phyloP scores from a whole-genome alignment of 2,888 invertebrate genomes.

The Catocala fraxini region DNA sequence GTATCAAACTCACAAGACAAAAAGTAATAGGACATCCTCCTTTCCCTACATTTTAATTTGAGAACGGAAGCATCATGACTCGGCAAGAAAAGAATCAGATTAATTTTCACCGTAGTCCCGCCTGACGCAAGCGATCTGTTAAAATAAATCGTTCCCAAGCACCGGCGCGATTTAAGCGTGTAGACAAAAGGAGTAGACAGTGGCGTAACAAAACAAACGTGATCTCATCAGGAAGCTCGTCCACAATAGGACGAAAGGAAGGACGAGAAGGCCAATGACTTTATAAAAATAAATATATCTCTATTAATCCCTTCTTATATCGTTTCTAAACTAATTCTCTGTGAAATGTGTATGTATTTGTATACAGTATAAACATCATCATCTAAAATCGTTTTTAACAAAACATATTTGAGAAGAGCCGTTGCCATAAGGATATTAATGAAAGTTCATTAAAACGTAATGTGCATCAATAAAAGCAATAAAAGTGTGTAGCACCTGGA shows the following conservation, averaged over 20 bases:
- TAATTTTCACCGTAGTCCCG: slow-evolving; percentile 74
- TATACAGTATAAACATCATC: too few relatives aligned
- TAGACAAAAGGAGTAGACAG: slow-evolving; percentile 68
- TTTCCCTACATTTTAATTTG: slow-evolving; percentile 77
- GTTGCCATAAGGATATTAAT: slow-evolving; percentile 39
- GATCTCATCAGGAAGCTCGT: slow-evolving; percentile 76
- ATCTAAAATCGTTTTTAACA: background rate
- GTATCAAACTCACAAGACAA: slow-evolving; percentile 61
- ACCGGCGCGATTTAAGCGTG: slow-evolving; percentile 59
- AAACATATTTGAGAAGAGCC: slow-evolving; percentile 13
- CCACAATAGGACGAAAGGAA: slow-evolving; percentile 67
- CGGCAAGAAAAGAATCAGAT: slow-evolving; percentile 78
- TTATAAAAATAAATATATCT: slow-evolving; percentile 64
- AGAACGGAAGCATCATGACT: slow-evolving; percentile 85
- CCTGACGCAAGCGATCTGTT: slow-evolving; percentile 59
- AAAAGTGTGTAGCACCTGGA: slow-evolving; percentile 74
- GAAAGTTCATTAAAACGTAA: slow-evolving; percentile 51
- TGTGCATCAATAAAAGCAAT: slow-evolving; percentile 60
- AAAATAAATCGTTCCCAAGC: slow-evolving; percentile 74
- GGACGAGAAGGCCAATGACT: slow-evolving; percentile 71
- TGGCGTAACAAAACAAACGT: slow-evolving; percentile 69
- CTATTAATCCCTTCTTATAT: slow-evolving; percentile 34
- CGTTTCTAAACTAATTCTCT: slow-evolving; percentile 24
- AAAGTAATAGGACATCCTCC: slow-evolving; percentile 73
- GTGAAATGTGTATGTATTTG: slow-evolving; percentile 10